Percentiles rank a stretch among this genome's conserved stretches.
Conservation (phyloP, 2,888 invertebrate species). For the Linnaemya tessellans region DNA sequence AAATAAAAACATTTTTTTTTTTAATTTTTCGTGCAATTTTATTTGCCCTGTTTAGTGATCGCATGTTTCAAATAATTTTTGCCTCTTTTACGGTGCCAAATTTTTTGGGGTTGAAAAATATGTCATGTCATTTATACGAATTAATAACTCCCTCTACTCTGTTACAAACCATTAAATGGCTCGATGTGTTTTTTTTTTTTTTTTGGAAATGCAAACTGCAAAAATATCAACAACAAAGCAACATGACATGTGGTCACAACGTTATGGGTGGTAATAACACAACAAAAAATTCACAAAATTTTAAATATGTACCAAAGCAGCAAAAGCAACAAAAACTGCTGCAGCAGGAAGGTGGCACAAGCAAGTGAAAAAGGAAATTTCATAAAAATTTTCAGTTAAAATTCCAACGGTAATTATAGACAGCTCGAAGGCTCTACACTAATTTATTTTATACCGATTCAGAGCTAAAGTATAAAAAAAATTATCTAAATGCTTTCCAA, state of each 20-base stretch:
- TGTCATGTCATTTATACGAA: slow-evolving; percentile 22
- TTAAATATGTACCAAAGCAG: slow-evolving; percentile 30
- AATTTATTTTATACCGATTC: neutral
- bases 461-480: neutral
- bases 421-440: neutral
- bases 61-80: neutral
- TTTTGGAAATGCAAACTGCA: slow-evolving; percentile 36
- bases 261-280: slow-evolving; percentile 62
- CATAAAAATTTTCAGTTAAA: slow-evolving; percentile 26
- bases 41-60: neutral
- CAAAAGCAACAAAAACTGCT: slow-evolving; percentile 5
- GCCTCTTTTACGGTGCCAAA: neutral
- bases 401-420: neutral
- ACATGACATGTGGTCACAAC: slow-evolving; percentile 65
- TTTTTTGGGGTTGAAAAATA: slow-evolving; percentile 46
- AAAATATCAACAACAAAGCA: slow-evolving; percentile 33
- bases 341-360: slow-evolving; percentile 27
- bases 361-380: slow-evolving; percentile 35
- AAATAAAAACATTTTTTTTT: neutral
- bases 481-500: neutral
- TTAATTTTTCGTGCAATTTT: neutral
- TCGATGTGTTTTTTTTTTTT: neutral
- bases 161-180: slow-evolving; percentile 51
- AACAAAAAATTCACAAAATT: slow-evolving; percentile 48
- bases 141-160: slow-evolving; percentile 39